A percentile compares a stretch with the other conserved stretches of the same genome.
Conservation (phyloP, 2,113 vertebrate genomes). For the Ptilonorhynchus violaceus region DNA sequence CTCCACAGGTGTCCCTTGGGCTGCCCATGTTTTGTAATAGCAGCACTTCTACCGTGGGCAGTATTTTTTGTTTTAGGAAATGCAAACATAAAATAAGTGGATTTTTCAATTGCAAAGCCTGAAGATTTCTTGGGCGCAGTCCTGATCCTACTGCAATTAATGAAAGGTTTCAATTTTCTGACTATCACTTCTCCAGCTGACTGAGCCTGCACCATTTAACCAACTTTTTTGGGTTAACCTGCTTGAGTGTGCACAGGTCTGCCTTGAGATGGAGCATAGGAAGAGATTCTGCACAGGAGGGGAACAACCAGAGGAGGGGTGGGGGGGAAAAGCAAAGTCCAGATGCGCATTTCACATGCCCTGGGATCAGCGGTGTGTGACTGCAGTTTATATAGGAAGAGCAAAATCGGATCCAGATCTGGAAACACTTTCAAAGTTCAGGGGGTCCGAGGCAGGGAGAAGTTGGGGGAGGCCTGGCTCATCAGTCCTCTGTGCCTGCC, state of each 20-base stretch:
- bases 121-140: neutral
- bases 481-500: conserved; percentile 41
- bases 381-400: conserved; percentile 50
- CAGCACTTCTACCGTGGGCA: neutral
- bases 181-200: neutral
- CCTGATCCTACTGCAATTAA: neutral
- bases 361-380: conserved; percentile 53
- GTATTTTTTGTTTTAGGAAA: neutral
- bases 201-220: neutral
- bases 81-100: neutral
- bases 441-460: conserved; percentile 26
- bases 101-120: neutral
- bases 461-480: neutral
- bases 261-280: neutral
- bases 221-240: neutral
- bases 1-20: neutral
- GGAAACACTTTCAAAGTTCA: conserved; percentile 58
- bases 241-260: rapidly evolving
- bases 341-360: conserved; percentile 37
- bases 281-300: neutral
- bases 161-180: neutral
- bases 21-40: neutral
- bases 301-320: neutral
- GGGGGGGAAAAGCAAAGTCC: neutral
- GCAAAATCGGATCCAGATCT: conserved; percentile 58